Evolutionary conservation across 2,113 vertebrate species (phyloP).

Genomic region (Miniopterus natalensis): DNA sequence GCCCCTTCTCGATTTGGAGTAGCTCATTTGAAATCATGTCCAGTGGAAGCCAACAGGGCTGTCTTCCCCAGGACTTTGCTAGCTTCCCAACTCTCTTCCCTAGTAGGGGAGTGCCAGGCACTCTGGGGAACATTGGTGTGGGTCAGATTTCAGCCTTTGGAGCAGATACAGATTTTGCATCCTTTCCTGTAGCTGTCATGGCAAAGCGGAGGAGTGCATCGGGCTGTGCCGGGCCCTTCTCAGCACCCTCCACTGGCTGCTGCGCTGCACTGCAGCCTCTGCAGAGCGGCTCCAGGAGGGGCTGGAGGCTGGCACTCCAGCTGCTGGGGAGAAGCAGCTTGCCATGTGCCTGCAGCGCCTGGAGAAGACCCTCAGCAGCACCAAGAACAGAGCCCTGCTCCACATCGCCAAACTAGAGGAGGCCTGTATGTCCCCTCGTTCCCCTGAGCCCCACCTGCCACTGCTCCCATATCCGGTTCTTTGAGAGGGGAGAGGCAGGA

Average conservation of each 20-base stretch:
- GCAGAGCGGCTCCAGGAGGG: constrained; percentile 92
- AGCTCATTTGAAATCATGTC: constrained; percentile 33
- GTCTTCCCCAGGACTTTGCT: constrained; percentile 48
- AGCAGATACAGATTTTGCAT: constrained; percentile 26
- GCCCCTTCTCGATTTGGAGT: not conserved
- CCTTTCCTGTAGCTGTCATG: constrained; percentile 92
- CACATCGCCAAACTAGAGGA: constrained; percentile 98
- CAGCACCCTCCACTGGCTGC: constrained; percentile 94
- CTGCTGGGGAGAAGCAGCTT: constrained; percentile 90
- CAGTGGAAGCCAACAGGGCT: not conserved
- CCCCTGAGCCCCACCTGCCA: constrained; percentile 35
- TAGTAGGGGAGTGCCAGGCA: not conserved
- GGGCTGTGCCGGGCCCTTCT: constrained; percentile 96
- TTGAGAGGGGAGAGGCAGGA: constrained; percentile 78
- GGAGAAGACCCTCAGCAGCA: constrained; percentile 90
- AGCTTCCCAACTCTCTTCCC: constrained; percentile 26
- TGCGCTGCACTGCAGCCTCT: constrained; percentile 94
- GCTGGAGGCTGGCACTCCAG: constrained; percentile 80
- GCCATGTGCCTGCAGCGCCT: constrained; percentile 94
- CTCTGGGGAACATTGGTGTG: not conserved
- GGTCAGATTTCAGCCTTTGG: constrained; percentile 61
- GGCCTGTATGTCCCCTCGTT: constrained; percentile 88
- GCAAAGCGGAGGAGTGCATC: constrained; percentile 98
- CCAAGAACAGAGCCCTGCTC: constrained; percentile 96
- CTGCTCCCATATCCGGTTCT: constrained; percentile 55